A percentile compares a stretch with the other conserved stretches of the same genome.
Conservation (phyloP, 1,140 invertebrate species). For the Metaphire vulgaris region DNA sequence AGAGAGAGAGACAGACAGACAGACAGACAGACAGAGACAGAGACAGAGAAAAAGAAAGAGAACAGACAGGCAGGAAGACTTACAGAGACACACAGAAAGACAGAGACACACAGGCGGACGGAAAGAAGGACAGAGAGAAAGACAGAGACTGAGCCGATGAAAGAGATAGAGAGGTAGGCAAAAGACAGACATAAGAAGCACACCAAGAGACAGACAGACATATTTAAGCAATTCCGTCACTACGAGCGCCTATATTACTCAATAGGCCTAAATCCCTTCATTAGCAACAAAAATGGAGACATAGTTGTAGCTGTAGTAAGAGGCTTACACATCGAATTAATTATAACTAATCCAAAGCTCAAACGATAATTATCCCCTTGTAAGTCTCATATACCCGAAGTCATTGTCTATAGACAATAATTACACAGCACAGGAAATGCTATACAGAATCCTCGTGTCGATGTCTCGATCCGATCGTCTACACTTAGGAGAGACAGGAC, state of each 20-base stretch:
- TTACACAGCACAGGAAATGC: no score
- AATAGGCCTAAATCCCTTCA: background rate
- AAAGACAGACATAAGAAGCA: background rate
- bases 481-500: no score
- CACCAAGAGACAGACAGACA: background rate
- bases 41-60: background rate
- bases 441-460: no score
- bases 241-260: background rate
- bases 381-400: no score
- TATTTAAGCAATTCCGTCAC: background rate
- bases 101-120: background rate
- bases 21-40: background rate
- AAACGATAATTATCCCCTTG: no score
- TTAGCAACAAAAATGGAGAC: no score
- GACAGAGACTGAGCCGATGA: background rate
- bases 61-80: background rate
- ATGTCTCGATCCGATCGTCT: no score
- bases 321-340: no score
- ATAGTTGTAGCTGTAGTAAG: no score
- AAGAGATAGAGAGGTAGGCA: background rate
- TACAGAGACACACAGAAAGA: background rate
- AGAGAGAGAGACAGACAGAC: background rate
- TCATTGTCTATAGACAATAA: no score
- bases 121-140: background rate
- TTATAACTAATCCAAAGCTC: no score